Evolutionary conservation across 2,797 vertebrate genomes (phyloP).

Genomic region (Eulemur albifrons): DNA sequence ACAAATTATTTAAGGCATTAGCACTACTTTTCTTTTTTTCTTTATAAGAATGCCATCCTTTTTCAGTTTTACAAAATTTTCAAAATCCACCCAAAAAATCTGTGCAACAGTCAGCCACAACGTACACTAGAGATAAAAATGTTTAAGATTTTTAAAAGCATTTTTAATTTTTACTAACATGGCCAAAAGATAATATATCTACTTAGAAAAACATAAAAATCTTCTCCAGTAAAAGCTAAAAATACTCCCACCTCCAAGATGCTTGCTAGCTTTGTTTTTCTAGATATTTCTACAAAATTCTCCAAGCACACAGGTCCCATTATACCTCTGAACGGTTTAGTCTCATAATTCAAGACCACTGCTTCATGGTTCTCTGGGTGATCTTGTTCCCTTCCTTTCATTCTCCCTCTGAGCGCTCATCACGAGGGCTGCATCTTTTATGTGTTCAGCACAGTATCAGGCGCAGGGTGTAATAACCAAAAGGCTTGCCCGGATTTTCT

Average conservation of each 20-base stretch:
- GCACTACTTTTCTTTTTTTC: not conserved
- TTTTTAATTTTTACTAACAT: not conserved
- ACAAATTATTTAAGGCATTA: not conserved
- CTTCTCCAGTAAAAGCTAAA: not conserved
- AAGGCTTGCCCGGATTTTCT: not conserved
- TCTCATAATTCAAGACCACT: not conserved
- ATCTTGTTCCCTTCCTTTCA: not conserved
- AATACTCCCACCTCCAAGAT: not conserved
- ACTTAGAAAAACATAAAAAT: not conserved
- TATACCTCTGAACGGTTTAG: not conserved
- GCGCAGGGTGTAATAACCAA: not conserved
- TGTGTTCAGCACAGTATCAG: not conserved
- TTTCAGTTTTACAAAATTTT: not conserved
- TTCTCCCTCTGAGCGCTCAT: not conserved
- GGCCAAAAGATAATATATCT: not conserved
- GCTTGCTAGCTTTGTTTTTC: slow-evolving; percentile 1
- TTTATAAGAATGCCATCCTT: not conserved
- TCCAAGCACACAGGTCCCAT: not conserved
- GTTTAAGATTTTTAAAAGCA: not conserved
- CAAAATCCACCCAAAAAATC: not conserved
- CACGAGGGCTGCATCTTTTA: not conserved
- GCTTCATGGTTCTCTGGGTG: not conserved
- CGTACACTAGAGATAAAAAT: not conserved
- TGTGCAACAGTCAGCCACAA: not conserved
- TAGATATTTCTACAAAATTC: slow-evolving; percentile 1